Percentiles rank a stretch among this genome's conserved stretches.
Evolutionary conservation across 2,113 vertebrate species (phyloP).

Genomic region (Turnix velox): DNA sequence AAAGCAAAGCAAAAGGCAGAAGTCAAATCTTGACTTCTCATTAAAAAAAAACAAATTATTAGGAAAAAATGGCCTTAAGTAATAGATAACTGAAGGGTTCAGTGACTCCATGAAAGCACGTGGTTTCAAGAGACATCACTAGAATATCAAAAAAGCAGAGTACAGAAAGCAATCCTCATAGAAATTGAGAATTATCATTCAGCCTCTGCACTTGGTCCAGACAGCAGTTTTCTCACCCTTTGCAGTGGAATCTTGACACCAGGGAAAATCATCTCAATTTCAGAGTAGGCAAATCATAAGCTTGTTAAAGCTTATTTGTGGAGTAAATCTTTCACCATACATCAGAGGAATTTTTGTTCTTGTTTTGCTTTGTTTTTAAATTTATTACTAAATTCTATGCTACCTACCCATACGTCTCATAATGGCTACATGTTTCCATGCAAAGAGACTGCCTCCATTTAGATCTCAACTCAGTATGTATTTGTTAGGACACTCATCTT

Average conservation of each 20-base stretch:
- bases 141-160: neutral
- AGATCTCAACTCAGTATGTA: neutral
- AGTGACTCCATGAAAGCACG: neutral
- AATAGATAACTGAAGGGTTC: neutral
- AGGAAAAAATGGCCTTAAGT: neutral
- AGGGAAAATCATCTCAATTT: neutral
- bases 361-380: neutral
- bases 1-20: neutral
- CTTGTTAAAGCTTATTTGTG: neutral
- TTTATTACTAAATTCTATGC: neutral
- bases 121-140: neutral
- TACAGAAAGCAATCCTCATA: neutral
- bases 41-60: fast-evolving
- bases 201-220: neutral
- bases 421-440: neutral
- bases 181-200: neutral
- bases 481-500: neutral
- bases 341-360: neutral
- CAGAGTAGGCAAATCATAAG: neutral
- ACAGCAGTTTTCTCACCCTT: neutral
- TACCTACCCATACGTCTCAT: neutral
- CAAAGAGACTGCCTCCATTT: neutral
- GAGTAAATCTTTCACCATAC: neutral
- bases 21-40: neutral
- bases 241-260: neutral